Evolutionary conservation across 2,888 invertebrate genomes (phyloP).

Genomic region (Cheilosia grossa): DNA sequence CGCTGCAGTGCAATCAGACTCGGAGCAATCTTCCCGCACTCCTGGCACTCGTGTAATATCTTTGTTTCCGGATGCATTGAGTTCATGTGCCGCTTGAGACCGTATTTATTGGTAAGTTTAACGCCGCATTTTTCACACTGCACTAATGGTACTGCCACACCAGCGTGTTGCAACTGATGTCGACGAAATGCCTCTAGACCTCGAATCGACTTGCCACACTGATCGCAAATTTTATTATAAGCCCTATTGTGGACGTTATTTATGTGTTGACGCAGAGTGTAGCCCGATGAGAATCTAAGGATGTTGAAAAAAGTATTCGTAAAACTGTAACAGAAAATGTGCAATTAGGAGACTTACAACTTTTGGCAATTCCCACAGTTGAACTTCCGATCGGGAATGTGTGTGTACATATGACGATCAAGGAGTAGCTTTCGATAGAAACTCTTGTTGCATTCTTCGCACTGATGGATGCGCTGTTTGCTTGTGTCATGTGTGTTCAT

Average conservation of each 20-base stretch:
- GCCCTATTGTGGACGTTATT: conserved; percentile 79
- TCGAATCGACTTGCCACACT: conserved; percentile 80
- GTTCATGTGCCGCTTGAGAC: conserved; percentile 80
- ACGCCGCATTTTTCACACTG: conserved; percentile 80
- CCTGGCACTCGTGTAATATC: conserved; percentile 78
- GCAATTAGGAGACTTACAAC: conserved; percentile 74
- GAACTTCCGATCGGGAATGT: conserved; percentile 79
- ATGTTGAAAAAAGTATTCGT: neutral
- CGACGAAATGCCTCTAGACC: conserved; percentile 78
- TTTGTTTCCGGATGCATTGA: conserved; percentile 78
- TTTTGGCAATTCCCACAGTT: conserved; percentile 79
- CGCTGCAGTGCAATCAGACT: conserved; percentile 78
- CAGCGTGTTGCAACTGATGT: conserved; percentile 80
- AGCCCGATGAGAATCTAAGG: conserved; percentile 78
- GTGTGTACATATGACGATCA: conserved; percentile 79
- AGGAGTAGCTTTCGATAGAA: conserved; percentile 78
- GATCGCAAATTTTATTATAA: conserved; percentile 80
- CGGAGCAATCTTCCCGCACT: conserved; percentile 79
- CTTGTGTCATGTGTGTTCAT: conserved; percentile 77
- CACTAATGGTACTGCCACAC: conserved; percentile 76
- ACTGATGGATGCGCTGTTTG: conserved; percentile 78
- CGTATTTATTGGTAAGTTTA: conserved; percentile 78
- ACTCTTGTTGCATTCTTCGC: conserved; percentile 79
- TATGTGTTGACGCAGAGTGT: conserved; percentile 78
- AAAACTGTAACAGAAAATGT: neutral